phyloP scores from a whole-genome alignment of 2,888 invertebrate genomes.

The Chymomyza fuscimana region DNA sequence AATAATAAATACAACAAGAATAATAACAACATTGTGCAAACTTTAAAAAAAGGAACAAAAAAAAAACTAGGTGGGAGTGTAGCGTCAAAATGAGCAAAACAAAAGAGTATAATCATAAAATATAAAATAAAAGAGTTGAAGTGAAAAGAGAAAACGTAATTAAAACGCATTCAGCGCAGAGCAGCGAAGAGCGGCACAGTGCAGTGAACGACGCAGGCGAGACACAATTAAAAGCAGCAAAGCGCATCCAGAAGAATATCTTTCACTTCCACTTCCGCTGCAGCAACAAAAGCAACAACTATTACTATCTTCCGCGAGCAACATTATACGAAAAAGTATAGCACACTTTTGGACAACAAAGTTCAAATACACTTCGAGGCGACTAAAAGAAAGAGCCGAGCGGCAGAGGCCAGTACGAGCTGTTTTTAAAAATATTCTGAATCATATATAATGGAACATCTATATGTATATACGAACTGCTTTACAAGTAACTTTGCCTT shows the following conservation, averaged over 20 bases:
- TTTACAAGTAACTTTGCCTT: too few relatives aligned
- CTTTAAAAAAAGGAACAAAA: conserved; percentile 30
- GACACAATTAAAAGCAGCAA: conserved; percentile 65
- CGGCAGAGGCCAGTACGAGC: too few relatives aligned
- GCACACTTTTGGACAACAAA: not conserved
- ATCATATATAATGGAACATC: too few relatives aligned
- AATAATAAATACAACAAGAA: conserved; percentile 47
- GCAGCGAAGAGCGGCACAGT: too few relatives aligned
- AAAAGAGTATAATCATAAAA: conserved; percentile 6
- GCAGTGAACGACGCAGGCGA: conserved; percentile 11
- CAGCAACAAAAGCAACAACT: not conserved
- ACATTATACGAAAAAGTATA: not conserved
- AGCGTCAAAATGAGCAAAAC: conserved; percentile 57
- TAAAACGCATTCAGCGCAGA: conserved; percentile 59
- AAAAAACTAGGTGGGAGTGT: conserved; percentile 13
- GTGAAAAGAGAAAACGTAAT: conserved; percentile 53
- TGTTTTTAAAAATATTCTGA: too few relatives aligned
- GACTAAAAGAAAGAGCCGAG: not conserved
- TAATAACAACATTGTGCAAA: conserved; percentile 24
- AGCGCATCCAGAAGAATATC: conserved; percentile 36
- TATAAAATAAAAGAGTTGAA: not conserved
- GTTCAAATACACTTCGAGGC: not conserved
- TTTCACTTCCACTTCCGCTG: conserved; percentile 34
- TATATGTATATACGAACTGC: too few relatives aligned
- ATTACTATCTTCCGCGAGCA: not conserved